A percentile compares a stretch with the other conserved stretches of the same genome.
phyloP scores from a whole-genome alignment of 2,113 vertebrate species.

The Limnothrissa miodon region DNA sequence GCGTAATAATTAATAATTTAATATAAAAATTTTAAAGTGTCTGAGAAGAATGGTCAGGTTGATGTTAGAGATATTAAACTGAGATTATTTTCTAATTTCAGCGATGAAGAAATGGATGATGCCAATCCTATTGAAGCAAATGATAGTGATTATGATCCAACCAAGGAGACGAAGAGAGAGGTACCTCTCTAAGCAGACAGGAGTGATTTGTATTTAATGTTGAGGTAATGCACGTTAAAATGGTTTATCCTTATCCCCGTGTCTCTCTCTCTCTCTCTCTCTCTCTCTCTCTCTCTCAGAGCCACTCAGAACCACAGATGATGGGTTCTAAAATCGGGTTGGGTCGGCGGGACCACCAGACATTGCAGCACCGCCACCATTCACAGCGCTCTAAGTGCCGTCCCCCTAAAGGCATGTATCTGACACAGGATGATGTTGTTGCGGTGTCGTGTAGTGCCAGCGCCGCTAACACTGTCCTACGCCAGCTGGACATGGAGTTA shows the following conservation, averaged over 20 bases:
- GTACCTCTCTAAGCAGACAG: constrained; percentile 57
- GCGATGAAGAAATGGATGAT: constrained; percentile 93
- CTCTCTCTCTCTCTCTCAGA: constrained; percentile 63
- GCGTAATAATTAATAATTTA: too few relatives aligned
- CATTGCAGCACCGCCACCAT: constrained; percentile 92
- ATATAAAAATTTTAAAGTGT: background rate
- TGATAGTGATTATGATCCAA: constrained; percentile 97
- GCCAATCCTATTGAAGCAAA: constrained; percentile 86
- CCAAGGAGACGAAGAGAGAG: constrained; percentile 96
- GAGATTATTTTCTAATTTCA: constrained; percentile 48
- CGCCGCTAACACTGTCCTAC: constrained; percentile 91
- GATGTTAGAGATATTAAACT: background rate
- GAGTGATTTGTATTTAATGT: background rate
- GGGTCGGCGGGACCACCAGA: constrained; percentile 93
- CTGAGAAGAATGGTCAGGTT: background rate
- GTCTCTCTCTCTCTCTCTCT: too few relatives aligned
- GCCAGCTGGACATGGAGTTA: constrained; percentile 95
- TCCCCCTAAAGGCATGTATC: constrained; percentile 97
- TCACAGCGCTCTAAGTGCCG: constrained; percentile 92
- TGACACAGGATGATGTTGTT: constrained; percentile 95
- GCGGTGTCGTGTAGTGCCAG: constrained; percentile 92
- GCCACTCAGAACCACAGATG: constrained; percentile 75
- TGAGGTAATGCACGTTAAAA: background rate
- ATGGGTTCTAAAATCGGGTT: constrained; percentile 86
- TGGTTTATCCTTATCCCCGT: constrained; percentile 13